These are phyloP conservation scores for Sepiola atlantica DNA, from an alignment of 2,888 invertebrate species.

Conservation along the genomic window DNA sequence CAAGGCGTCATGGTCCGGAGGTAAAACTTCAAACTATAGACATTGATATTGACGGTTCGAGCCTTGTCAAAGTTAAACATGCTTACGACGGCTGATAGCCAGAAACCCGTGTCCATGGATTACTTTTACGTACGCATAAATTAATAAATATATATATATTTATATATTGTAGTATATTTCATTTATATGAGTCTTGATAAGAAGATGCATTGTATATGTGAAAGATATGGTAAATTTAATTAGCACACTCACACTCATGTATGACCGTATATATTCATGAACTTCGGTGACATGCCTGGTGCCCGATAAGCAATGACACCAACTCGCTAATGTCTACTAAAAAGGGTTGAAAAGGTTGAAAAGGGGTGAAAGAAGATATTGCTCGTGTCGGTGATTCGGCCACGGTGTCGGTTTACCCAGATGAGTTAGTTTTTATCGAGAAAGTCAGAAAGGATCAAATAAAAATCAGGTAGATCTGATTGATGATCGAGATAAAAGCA, in stretches of 20 bases:
- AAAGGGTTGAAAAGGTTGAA: neutral
- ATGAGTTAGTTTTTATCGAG: neutral
- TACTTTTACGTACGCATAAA: too few relatives aligned
- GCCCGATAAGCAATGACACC: neutral
- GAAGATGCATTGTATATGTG: neutral
- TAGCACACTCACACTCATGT: neutral
- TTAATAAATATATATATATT: too few relatives aligned
- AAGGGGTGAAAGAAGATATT: neutral
- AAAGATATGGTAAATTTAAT: neutral
- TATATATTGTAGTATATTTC: too few relatives aligned
- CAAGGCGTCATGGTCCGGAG: too few relatives aligned
- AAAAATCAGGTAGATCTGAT: neutral
- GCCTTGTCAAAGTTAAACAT: too few relatives aligned
- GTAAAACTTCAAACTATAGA: too few relatives aligned
- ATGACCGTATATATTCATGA: neutral
- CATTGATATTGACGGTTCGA: too few relatives aligned
- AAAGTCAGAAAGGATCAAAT: neutral
- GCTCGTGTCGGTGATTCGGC: neutral
- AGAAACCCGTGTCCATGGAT: too few relatives aligned
- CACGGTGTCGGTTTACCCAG: neutral
- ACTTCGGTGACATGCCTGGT: neutral
- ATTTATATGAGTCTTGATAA: too few relatives aligned
- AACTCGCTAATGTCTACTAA: neutral
- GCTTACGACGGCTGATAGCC: too few relatives aligned
- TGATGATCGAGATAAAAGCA: neutral